phyloP scores from a whole-genome alignment of 2,888 invertebrate species.

The Eupithecia vulgata region DNA sequence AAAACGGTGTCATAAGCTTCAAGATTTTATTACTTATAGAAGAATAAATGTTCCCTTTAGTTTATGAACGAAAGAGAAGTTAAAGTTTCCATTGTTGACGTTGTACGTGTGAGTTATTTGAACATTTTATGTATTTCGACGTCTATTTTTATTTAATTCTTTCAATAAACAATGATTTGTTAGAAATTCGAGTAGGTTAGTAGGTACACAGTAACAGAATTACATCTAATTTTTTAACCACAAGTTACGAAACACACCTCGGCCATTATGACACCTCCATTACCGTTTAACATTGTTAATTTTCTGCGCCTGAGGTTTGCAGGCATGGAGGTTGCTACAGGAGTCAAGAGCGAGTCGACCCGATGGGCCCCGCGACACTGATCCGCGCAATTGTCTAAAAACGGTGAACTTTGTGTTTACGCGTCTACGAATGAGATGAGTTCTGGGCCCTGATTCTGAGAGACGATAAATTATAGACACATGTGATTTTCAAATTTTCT shows the following conservation, averaged over 20 bases:
- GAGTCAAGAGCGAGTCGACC: conserved; percentile 46
- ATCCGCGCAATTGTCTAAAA: conserved; percentile 65
- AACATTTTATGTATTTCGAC: too few relatives aligned
- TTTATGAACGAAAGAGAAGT: background rate
- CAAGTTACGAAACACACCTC: background rate
- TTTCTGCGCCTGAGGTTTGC: background rate
- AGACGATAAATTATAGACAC: background rate
- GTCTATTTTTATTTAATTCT: too few relatives aligned
- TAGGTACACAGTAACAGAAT: too few relatives aligned
- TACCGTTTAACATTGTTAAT: background rate
- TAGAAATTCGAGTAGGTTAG: background rate
- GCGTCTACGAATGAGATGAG: conserved; percentile 30
- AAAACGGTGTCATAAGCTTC: too few relatives aligned
- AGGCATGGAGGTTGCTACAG: background rate
- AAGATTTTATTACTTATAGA: too few relatives aligned
- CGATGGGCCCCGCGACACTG: conserved; percentile 58
- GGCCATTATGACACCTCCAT: background rate
- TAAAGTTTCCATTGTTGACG: background rate
- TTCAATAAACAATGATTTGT: too few relatives aligned
- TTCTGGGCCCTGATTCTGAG: conserved; percentile 5
- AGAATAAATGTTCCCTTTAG: too few relatives aligned
- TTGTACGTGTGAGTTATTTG: too few relatives aligned
- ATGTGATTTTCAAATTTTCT: background rate
- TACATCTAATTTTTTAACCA: too few relatives aligned
- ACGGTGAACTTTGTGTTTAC: conserved; percentile 52